Conservation (phyloP, 2,113 vertebrate genomes). For the Laticauda laticaudata region DNA sequence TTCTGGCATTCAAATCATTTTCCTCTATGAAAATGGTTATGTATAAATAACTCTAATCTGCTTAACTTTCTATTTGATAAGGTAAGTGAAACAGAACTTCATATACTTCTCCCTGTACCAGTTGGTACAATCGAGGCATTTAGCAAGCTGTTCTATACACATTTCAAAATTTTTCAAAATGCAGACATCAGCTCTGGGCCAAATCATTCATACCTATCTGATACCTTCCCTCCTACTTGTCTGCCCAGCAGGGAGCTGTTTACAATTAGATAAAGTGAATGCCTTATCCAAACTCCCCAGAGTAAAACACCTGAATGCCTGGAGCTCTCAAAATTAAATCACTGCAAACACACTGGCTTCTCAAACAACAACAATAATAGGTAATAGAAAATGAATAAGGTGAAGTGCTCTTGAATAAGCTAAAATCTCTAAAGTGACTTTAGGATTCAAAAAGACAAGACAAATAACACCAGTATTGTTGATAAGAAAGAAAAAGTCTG, state of each 20-base stretch:
- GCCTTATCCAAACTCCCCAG: background rate
- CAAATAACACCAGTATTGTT: background rate
- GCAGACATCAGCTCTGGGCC: background rate
- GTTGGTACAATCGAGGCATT: background rate
- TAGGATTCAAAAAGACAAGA: background rate
- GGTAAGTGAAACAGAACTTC: background rate
- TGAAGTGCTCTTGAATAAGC: background rate
- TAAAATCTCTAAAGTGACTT: background rate
- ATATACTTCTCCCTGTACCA: background rate
- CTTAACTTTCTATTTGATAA: conserved; percentile 13
- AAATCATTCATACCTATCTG: background rate
- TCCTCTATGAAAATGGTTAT: background rate
- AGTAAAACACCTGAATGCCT: background rate
- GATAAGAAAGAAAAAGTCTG: background rate
- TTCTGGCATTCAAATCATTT: background rate
- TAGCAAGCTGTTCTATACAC: background rate
- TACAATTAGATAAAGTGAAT: background rate
- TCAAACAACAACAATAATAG: background rate
- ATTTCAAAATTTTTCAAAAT: conserved; percentile 5
- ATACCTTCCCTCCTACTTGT: background rate
- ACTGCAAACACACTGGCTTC: background rate
- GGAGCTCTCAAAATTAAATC: background rate
- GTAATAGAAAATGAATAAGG: background rate
- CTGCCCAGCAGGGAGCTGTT: background rate
- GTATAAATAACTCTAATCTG: background rate